Base-by-base conservation (phyloP, 1,140 invertebrate genomes). In the Archivesica marissinica region DNA sequence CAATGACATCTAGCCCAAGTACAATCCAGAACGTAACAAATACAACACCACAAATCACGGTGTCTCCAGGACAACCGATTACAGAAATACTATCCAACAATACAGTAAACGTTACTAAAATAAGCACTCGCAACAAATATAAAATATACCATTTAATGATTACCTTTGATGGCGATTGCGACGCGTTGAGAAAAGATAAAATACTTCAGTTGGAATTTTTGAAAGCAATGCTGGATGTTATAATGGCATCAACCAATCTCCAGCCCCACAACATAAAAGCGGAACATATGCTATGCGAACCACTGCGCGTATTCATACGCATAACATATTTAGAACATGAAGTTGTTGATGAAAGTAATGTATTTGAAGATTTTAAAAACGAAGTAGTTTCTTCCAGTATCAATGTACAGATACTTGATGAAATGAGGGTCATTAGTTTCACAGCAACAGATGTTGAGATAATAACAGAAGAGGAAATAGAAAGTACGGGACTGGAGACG, bases 401-500 rank as follows among this genome's bases (percentile, higher is more conserved):
- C 20, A 30, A 47, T 72, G 68, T 72, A 4, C 39, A 30, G 15
- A 52, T 72, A 15, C 33, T 44, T 28, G 25, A 72, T 20, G 25
- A 28, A 17, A 33, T 50, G 17, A n/a, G 35, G 15, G 41, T 47
- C 0, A 13, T 72, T 1, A 50, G 50, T 28, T 72, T 72, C 13
- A 47, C 41, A 47, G 39, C 25, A 47, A 72, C 23, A 28, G 33
- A 47, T 17, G 2, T 72, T 0, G 41, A 72, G 17, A 33, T 72
- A 30, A 54, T 54, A 30, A 39, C 47, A 20, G 75, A 47, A 17
- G 28, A 25, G n/a, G 84, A 74, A 39, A 54, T 81, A 25, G 70
- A 64, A 15, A 54, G n/a, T 17, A 41, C 52, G 17, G 74, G 64
- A n/a, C 64, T 89, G 59, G 88, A 87, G 47, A 74, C 86, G 4